Percentiles rank a stretch among this genome's conserved stretches.
phyloP scores from a whole-genome alignment of 2,888 invertebrate genomes.

The Synanthedon andrenaeformis region DNA sequence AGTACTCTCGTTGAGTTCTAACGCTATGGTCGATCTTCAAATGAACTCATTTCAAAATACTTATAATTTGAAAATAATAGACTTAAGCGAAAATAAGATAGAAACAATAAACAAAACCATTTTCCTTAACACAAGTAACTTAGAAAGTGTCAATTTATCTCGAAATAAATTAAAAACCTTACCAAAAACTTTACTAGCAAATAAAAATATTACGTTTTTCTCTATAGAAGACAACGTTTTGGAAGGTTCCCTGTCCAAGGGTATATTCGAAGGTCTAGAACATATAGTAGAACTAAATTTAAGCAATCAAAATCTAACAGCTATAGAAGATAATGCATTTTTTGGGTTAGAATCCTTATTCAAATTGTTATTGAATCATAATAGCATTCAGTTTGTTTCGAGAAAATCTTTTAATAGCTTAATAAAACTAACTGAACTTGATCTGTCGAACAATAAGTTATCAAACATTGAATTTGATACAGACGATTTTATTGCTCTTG shows the following conservation, averaged over 20 bases:
- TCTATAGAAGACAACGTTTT: constrained; percentile 27
- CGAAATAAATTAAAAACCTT: constrained; percentile 30
- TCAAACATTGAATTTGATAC: constrained; percentile 28
- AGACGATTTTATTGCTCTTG: constrained; percentile 26
- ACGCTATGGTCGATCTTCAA: constrained; percentile 24
- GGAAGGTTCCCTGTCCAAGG: constrained; percentile 27
- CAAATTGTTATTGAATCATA: constrained; percentile 30
- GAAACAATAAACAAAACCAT: constrained; percentile 17
- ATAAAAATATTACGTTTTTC: constrained; percentile 25
- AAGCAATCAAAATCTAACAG: constrained; percentile 27
- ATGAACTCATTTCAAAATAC: constrained; percentile 20
- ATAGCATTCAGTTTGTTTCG: constrained; percentile 24
- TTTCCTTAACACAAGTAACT: constrained; percentile 16
- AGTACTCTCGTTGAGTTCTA: constrained; percentile 26
- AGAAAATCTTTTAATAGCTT: constrained; percentile 28
- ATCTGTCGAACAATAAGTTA: constrained; percentile 40
- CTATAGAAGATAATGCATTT: constrained; percentile 38
- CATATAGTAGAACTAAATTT: constrained; percentile 25
- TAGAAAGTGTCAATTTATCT: constrained; percentile 27
- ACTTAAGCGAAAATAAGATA: constrained; percentile 29
- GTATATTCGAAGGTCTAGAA: constrained; percentile 36
- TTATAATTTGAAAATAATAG: constrained; percentile 16
- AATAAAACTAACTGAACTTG: constrained; percentile 19
- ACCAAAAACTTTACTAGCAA: constrained; percentile 31
- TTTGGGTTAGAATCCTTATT: constrained; percentile 22